Percentiles rank a stretch among this genome's conserved stretches.
Conservation (phyloP, 2,113 vertebrate genomes). For the Gavialis gangeticus region DNA sequence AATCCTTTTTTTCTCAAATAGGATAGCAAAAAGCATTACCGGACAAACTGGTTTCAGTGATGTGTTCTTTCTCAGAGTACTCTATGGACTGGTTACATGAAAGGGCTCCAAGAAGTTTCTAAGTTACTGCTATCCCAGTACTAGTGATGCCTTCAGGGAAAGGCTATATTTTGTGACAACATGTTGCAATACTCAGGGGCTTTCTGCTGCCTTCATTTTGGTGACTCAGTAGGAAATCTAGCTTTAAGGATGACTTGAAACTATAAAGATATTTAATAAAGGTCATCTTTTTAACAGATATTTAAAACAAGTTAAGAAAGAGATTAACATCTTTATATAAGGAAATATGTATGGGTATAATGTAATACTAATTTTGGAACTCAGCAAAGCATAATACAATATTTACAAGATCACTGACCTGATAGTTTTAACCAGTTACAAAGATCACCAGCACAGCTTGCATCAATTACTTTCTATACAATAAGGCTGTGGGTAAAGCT, state of each 20-base stretch:
- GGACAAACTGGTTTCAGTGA: not conserved
- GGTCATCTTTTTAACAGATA: not conserved
- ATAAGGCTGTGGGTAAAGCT: not conserved
- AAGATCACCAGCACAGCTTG: not conserved
- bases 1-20: not conserved
- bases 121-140: constrained; percentile 26
- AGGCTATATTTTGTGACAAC: constrained; percentile 36
- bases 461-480: not conserved
- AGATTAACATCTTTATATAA: not conserved
- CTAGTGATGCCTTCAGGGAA: constrained; percentile 25
- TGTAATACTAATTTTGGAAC: not conserved
- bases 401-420: not conserved
- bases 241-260: not conserved
- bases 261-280: not conserved
- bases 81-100: constrained; percentile 48
- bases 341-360: too few species aligned
- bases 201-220: constrained; percentile 26
- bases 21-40: not conserved
- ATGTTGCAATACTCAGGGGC: constrained; percentile 18
- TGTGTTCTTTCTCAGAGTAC: constrained; percentile 25
- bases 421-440: not conserved
- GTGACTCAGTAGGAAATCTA: not conserved
- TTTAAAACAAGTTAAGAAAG: not conserved
- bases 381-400: not conserved
- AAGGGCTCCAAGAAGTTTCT: constrained; percentile 43